Percentiles rank a stretch among this genome's conserved stretches.
Conservation (phyloP, 2,113 vertebrate genomes). For the Paradoxurus hermaphroditus region DNA sequence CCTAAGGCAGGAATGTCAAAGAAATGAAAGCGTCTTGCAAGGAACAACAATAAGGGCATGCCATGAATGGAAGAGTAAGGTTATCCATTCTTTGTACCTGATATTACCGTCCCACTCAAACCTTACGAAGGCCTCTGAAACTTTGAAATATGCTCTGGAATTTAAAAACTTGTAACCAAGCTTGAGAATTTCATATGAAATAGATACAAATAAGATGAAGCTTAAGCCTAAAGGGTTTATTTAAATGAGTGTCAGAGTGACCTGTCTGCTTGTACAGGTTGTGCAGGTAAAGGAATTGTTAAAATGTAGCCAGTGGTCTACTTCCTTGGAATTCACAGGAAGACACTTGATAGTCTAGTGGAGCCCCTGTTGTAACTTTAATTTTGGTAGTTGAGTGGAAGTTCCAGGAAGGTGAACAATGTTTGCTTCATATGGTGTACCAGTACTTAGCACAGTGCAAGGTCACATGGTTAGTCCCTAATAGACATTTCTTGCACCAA, state of each 20-base stretch:
- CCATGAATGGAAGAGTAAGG: background rate
- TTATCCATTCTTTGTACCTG: background rate
- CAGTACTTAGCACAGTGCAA: background rate
- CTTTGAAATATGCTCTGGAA: background rate
- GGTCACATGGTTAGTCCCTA: background rate
- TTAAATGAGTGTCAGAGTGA: background rate
- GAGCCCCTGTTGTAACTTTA: background rate
- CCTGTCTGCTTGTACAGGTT: background rate
- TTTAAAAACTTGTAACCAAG: background rate
- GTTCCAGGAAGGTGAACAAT: background rate
- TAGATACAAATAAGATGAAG: background rate
- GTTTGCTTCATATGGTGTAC: background rate
- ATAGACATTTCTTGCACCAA: background rate
- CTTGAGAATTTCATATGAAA: background rate
- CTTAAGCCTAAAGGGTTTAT: background rate
- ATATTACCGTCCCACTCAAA: background rate
- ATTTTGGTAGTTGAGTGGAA: background rate
- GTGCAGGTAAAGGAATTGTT: background rate
- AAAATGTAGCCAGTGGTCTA: background rate
- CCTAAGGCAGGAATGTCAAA: background rate
- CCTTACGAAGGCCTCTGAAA: background rate
- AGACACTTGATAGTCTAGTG: background rate
- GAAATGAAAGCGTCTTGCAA: background rate
- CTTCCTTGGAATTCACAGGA: background rate
- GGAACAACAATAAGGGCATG: background rate